phyloP scores from a whole-genome alignment of 37 sponge, comb jelly and placozoan species.

The Hexactinellida sp. region DNA sequence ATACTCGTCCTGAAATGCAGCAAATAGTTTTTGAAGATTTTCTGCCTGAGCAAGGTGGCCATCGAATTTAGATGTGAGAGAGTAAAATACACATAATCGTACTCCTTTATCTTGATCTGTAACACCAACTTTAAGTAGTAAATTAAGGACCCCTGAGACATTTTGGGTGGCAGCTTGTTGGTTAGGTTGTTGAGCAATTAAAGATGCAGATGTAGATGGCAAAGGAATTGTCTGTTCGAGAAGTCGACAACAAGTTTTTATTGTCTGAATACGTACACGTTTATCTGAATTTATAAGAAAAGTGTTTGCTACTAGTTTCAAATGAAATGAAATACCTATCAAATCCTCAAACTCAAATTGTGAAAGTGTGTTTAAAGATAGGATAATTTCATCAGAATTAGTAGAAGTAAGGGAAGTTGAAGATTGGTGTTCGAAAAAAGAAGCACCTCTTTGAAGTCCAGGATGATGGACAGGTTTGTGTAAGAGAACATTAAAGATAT shows the following conservation, averaged over 20 bases:
- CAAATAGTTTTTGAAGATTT: constrained; percentile 59
- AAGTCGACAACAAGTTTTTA: neutral
- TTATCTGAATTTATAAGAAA: neutral
- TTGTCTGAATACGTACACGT: neutral
- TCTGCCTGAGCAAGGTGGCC: constrained; percentile 79
- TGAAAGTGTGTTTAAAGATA: neutral
- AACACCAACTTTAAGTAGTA: neutral
- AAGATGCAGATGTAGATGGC: neutral
- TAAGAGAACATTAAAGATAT: neutral
- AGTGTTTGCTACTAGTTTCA: neutral
- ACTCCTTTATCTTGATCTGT: constrained; percentile 47
- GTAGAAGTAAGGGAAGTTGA: neutral
- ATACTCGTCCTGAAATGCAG: constrained; percentile 78
- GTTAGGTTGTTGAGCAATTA: neutral
- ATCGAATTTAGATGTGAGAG: constrained; percentile 60
- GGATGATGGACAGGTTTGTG: constrained; percentile 7
- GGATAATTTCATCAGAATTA: neutral
- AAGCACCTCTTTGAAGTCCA: constrained; percentile 5
- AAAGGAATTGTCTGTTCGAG: neutral
- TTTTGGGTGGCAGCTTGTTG: constrained; percentile 9
- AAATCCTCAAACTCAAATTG: constrained; percentile 1
- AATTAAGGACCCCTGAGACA: neutral
- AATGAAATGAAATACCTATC: neutral
- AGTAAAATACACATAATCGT: constrained; percentile 54
- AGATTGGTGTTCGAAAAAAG: neutral